A percentile compares a stretch with the other conserved stretches of the same genome.
phyloP scores from a whole-genome alignment of 2,888 invertebrate genomes.

The Pocota personata region DNA sequence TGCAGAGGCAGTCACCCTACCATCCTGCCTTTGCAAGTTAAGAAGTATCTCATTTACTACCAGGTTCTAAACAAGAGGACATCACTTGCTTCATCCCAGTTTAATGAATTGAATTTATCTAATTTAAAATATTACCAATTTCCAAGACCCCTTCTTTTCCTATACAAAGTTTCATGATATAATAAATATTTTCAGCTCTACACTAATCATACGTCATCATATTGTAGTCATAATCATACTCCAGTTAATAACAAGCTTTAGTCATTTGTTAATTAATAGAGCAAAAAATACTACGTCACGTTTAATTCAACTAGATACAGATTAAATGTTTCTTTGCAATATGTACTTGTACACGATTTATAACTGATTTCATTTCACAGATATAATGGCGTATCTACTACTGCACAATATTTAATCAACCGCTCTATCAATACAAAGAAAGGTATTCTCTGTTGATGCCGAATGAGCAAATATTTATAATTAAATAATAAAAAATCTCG shows the following conservation, averaged over 20 bases:
- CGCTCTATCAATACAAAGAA: background rate
- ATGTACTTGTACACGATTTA: background rate
- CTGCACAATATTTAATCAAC: background rate
- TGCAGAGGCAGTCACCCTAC: no score
- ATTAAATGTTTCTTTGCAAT: background rate
- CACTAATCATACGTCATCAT: background rate
- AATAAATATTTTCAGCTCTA: background rate
- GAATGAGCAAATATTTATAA: constrained; percentile 15
- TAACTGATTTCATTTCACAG: background rate
- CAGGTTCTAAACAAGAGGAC: no score
- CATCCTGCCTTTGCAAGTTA: no score
- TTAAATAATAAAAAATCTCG: background rate
- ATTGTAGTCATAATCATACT: background rate
- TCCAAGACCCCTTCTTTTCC: background rate
- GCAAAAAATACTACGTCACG: background rate
- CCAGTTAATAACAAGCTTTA: background rate
- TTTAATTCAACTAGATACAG: background rate
- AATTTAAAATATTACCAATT: no score
- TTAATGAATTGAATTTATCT: no score
- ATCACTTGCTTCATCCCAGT: no score
- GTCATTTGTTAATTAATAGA: background rate
- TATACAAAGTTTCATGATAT: background rate
- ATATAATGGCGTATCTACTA: background rate
- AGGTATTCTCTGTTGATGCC: background rate
- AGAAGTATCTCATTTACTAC: no score